Base-by-base conservation (phyloP, 2,113 vertebrate species). In the Pseudonaja textilis region DNA sequence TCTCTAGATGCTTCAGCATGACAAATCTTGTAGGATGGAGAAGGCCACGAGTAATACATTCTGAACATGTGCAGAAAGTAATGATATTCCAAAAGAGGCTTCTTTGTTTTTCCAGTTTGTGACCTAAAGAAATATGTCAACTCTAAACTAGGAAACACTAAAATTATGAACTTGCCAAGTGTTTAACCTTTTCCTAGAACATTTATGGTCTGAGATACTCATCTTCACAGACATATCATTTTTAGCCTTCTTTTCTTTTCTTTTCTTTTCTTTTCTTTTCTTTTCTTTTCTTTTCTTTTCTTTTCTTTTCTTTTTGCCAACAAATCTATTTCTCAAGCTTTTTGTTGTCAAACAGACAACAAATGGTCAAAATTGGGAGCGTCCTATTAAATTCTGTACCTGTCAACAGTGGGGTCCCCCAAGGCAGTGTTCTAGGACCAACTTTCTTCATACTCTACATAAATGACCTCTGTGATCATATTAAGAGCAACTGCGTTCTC, bases 81-180 rank as follows among this genome's bases (percentile, higher is more conserved):
- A 95, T 95, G 93, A 92, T 90, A 95, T 95, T 87, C 55, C 94
- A 87, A 14, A 50, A 55, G 34, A 22, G 96, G 92, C 90, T 95
- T 95, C 90, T 87, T 96, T 94, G 89, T 56, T 94, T 95, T 95
- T 93, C 93, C 90, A 95, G 34, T 7, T 91, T 92, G n/a, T 88
- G 23, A 94, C 86, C 94, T 96, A 91, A 90, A 96, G 96, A 96
- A 95, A 95, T 96, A 92, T 95, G 59, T 95, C 29, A 34, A 29
- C 29, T 69, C 29, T 69, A 34, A 69, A 69, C 64, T 4, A 69
- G 29, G 64, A 69, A 69, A 16, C 64, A 69, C 29, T n/a, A n/a
- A 14, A 29, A 69, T 69, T 69, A 29, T 34, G 29, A 69, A 69
- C 29, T 34, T 69, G 29, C 29, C 64, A 69, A 69, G 1, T 6